Evolutionary conservation across 2,888 invertebrate species (phyloP).

Genomic region (Torymus auratus): DNA sequence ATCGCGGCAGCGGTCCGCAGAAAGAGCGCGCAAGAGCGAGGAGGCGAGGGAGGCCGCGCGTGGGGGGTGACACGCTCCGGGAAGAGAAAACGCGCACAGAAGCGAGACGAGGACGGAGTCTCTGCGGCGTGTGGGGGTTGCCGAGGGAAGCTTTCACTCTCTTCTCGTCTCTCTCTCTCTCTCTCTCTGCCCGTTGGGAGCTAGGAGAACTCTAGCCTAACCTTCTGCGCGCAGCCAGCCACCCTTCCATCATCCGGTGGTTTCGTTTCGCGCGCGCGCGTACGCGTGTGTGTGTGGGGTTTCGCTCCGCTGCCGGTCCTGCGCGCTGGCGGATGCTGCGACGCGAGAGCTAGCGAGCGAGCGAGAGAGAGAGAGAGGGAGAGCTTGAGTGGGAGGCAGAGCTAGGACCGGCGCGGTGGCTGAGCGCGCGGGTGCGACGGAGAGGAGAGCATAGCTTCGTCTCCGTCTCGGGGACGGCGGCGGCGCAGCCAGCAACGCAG

Average conservation of each 20-base stretch:
- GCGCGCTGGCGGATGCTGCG: constrained; percentile 74
- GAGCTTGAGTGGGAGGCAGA: background rate
- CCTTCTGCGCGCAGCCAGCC: constrained; percentile 48
- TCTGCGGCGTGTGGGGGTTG: background rate
- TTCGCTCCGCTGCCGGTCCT: constrained; percentile 65
- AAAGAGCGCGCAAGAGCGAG: background rate
- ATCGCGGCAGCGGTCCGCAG: background rate
- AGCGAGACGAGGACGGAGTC: background rate
- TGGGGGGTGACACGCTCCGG: background rate
- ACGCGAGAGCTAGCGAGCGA: constrained; percentile 47
- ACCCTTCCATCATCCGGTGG: constrained; percentile 60
- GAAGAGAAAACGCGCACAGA: background rate
- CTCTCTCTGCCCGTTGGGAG: background rate
- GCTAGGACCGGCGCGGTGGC: no score
- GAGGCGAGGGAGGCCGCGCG: background rate
- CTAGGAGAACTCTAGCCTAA: constrained; percentile 38
- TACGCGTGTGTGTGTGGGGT: background rate
- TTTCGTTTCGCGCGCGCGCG: constrained; percentile 39
- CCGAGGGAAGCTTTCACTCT: background rate
- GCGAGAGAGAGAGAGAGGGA: constrained; percentile 17
- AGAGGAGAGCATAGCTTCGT: constrained; percentile 37
- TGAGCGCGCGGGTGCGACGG: background rate
- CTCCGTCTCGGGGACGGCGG: constrained; percentile 4
- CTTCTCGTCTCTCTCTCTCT: background rate
- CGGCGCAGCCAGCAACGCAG: constrained; percentile 59